These are phyloP conservation scores for Actias luna DNA, from an alignment of 2,888 invertebrate genomes.

Conservation along the genomic window DNA sequence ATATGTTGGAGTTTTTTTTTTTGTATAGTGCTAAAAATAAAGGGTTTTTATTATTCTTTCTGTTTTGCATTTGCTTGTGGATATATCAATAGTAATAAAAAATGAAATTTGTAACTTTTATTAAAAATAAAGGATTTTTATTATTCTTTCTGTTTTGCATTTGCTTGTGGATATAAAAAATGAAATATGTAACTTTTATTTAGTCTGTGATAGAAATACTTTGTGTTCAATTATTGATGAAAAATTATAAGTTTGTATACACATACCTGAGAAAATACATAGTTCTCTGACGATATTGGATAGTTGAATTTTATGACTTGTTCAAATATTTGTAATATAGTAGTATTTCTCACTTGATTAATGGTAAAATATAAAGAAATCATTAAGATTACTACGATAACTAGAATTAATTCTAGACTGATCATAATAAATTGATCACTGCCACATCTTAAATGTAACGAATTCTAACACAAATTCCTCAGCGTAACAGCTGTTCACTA, in stretches of 20 bases:
- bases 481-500: slow-evolving; percentile 18
- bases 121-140: too few relatives aligned
- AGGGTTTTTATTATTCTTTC: neutral
- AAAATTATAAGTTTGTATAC: slow-evolving; percentile 2
- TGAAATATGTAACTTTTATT: neutral
- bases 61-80: neutral
- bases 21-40: too few relatives aligned
- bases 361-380: slow-evolving; percentile 37
- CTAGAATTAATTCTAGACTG: slow-evolving; percentile 32
- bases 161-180: neutral
- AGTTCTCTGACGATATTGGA: slow-evolving; percentile 41
- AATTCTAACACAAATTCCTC: slow-evolving; percentile 1
- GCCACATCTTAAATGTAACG: neutral
- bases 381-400: slow-evolving; percentile 42
- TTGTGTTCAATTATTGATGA: neutral
- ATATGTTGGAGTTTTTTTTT: neutral
- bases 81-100: too few relatives aligned
- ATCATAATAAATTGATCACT: slow-evolving; percentile 17
- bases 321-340: slow-evolving; percentile 40
- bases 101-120: neutral
- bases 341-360: slow-evolving; percentile 43
- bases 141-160: neutral
- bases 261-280: slow-evolving; percentile 42
- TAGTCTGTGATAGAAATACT: neutral
- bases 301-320: slow-evolving; percentile 47